Base-by-base conservation (phyloP, 2,113 vertebrate genomes). In the Mungos mungo region DNA sequence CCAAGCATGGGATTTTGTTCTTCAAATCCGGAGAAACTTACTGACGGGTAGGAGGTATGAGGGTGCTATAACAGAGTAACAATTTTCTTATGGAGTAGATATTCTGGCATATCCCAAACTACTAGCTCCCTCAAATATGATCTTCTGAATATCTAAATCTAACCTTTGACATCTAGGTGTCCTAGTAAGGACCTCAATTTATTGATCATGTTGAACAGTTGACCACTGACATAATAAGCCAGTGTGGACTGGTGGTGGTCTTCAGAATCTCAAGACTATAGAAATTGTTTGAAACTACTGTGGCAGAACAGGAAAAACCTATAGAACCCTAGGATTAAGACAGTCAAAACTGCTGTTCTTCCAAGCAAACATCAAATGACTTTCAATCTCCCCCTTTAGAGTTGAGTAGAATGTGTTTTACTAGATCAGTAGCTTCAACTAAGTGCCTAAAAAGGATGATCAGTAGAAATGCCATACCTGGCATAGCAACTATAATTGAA, bases 31-130 rank as follows among this genome's bases (percentile, higher is more conserved):
- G 47, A 84, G 31, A 12, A 15, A 31, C 29, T 79, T 74, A 27
- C 25, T 3, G 47, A 13, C 1, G 15, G 7, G 35, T 16, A 54
- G 41, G 50, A 89, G 81, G 2, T 5, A 0, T 45, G 7, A 92
- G 16, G 29, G 29, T n/a, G 15, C n/a, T 77, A 5, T 31, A 16
- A 85, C 2, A 57, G 45, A 89, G 27, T 52, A 87, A 63, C 3
- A 1, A 45, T 15, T 27, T 45, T 69, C 2, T 47, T 23, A 41
- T 29, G 7, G 18, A 86, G 31, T 80, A 8, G 35, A 66, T 38
- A 12, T 1, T 21, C 1, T 21, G 2, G 0, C 12, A 45, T 33
- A 16, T 21, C 15, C 52, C 31, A 47, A 68, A 29, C 33, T 31
- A 54, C 4, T 72, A 71, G 3, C 69, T 41, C 29, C 18, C 4